Base-by-base conservation (phyloP, 2,888 invertebrate genomes). In the Scrobipalpa atriplicella region DNA sequence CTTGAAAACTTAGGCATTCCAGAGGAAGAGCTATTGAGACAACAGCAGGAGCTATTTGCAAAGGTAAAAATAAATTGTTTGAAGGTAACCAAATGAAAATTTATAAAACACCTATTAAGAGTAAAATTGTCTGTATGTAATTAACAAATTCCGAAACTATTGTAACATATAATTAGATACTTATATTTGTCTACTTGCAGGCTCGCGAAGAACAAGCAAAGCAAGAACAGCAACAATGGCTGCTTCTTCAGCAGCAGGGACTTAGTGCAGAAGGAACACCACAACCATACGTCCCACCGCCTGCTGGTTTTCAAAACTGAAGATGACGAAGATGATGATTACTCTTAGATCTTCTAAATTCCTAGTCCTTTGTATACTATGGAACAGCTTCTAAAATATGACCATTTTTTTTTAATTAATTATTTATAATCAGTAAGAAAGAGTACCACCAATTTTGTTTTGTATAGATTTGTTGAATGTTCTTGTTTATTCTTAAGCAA, bases 1-100 rank as follows among this genome's bases (percentile, higher is more conserved):
- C 93, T 99, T 66, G 99, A 99, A 90, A 99, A 99, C 90, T 94
- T 99, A 67, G 99, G 99, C 2, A 99, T 99, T 79, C 99, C 99
- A 1, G 99, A 99, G 87, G 99, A 99, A 85, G 99, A 99, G 86
- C 91, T 99, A 21, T 91, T 99, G 52, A 93, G 98, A 66, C 99
- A 99, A 83, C 99, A 99, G 80, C 99, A 99, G 86, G 99, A 98
- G 91, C 91, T 99, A 21, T 99, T 99, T 94, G 99, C 99, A 8
- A 98, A 97, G 94, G 93, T 93, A 73, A 11, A 19, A n/a, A 10
- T 51, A 16, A 8, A 16, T n/a, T 51, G n/a, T 1, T 1, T 29
- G 29, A 29, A 29, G 29, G 5, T 29, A 29, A 29, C 29, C 5
- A 29, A 29, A 29, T 29, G 2, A 5, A 29, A 29, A 29, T 29